These are phyloP conservation scores for Lithobates pipiens DNA, from an alignment of 2,797 vertebrate species.

Conservation along the genomic window DNA sequence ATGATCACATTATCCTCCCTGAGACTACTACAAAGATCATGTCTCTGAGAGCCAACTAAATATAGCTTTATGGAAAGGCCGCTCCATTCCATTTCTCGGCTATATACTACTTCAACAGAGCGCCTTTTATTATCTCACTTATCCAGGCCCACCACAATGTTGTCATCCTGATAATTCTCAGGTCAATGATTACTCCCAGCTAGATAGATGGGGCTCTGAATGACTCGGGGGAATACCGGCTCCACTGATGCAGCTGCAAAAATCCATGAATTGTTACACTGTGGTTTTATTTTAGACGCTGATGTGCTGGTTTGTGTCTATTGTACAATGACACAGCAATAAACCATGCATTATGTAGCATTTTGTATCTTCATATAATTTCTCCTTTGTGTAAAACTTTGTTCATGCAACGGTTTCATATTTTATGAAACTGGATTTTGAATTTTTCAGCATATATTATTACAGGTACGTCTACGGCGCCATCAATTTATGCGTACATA, in stretches of 20 bases:
- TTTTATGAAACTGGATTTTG: too few species aligned
- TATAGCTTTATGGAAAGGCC: constrained; percentile 6
- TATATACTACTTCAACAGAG: neutral
- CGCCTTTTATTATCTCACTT: constrained; percentile 3
- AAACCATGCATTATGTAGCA: neutral
- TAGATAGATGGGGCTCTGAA: neutral
- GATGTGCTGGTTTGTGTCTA: too few species aligned
- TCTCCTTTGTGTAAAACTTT: too few species aligned
- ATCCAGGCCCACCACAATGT: neutral
- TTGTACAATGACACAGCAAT: too few species aligned
- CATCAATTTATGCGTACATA: too few species aligned
- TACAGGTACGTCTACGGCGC: too few species aligned
- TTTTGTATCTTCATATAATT: too few species aligned
- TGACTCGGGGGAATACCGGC: neutral
- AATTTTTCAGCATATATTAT: too few species aligned
- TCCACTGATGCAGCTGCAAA: neutral
- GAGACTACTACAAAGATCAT: constrained; percentile 37
- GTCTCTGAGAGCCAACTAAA: constrained; percentile 35
- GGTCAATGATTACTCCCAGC: neutral
- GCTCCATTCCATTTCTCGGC: neutral
- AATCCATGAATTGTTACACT: neutral
- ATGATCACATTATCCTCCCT: constrained; percentile 35
- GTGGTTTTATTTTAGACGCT: too few species aligned
- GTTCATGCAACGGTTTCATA: too few species aligned
- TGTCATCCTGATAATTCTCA: constrained; percentile 16